Conservation (phyloP, 2,797 vertebrate genomes). For the Harpagifer antarcticus region DNA sequence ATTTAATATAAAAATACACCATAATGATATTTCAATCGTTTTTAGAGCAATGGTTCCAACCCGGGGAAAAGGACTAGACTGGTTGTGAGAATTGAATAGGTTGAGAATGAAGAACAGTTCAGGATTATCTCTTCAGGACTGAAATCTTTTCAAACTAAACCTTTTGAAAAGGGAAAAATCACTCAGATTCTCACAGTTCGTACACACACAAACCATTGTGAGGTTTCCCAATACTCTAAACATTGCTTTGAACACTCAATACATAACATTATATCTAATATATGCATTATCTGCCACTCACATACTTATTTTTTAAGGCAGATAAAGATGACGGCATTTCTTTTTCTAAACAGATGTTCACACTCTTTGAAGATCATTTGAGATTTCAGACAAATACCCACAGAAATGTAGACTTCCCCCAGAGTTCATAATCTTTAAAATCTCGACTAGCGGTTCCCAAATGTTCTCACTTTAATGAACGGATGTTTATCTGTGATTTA, state of each 20-base stretch:
- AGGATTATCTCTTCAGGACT: background rate
- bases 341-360: background rate
- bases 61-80: background rate
- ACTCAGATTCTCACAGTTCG: too few species aligned
- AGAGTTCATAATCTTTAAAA: background rate
- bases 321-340: slow-evolving; percentile 1
- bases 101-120: background rate
- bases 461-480: background rate
- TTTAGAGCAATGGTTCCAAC: background rate
- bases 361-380: background rate
- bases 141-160: background rate
- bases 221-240: background rate
- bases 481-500: background rate
- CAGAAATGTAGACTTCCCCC: background rate
- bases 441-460: accelerated
- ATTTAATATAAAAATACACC: background rate
- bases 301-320: background rate
- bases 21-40: background rate
- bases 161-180: background rate
- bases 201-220: background rate
- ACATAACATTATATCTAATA: background rate
- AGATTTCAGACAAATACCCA: background rate
- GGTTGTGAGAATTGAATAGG: background rate
- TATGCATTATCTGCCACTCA: background rate
- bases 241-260: background rate